phyloP scores from a whole-genome alignment of 2,797 vertebrate genomes.

The Propithecus deckenii region DNA sequence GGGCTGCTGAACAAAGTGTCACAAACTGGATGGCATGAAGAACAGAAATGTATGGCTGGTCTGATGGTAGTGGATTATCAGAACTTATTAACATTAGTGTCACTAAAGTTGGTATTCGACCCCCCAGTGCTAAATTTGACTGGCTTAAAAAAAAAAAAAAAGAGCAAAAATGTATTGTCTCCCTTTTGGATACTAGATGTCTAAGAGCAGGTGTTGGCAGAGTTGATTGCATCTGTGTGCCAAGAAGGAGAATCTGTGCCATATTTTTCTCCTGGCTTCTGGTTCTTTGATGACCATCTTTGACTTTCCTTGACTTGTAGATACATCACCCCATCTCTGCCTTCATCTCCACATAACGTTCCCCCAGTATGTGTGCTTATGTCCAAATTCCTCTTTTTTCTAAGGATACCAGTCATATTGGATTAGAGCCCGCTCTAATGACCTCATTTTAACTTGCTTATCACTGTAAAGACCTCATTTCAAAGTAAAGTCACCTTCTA shows the following conservation, averaged over 20 bases:
- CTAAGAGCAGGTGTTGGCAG: neutral
- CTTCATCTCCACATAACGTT: neutral
- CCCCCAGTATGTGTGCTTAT: neutral
- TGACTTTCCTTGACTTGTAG: neutral
- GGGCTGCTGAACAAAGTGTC: neutral
- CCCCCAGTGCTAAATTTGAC: too few relatives aligned
- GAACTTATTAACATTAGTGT: too few relatives aligned
- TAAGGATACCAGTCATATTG: neutral
- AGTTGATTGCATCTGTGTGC: neutral
- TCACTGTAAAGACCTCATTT: neutral
- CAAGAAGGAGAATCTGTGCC: neutral
- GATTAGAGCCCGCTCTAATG: neutral
- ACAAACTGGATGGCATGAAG: neutral
- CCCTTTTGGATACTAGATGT: neutral
- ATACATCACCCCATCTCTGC: neutral
- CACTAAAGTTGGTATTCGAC: too few relatives aligned
- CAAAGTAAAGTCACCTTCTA: neutral
- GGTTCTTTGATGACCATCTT: neutral
- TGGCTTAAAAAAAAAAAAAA: neutral
- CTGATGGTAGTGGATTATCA: too few relatives aligned
- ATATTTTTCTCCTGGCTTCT: neutral
- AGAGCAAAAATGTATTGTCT: neutral
- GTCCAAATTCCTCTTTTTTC: neutral
- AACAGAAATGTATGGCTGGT: neutral
- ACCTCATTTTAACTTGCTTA: neutral